Evolutionary conservation across 2,113 vertebrate genomes (phyloP).

Genomic region (Marmota flaviventris): DNA sequence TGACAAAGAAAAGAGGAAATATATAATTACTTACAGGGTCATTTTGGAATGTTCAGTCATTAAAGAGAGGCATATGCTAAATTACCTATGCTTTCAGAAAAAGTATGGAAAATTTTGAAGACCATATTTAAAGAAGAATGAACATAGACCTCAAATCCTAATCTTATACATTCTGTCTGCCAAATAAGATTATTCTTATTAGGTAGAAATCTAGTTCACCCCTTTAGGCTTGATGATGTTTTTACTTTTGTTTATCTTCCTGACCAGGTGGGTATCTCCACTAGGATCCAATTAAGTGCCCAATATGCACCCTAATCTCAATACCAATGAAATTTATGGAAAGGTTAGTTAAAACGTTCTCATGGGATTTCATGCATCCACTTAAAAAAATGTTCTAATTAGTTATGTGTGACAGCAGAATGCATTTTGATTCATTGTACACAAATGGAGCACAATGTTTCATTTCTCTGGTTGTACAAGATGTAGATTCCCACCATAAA

Average conservation of each 20-base stretch:
- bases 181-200: neutral
- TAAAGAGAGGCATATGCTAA: neutral
- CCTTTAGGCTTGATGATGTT: neutral
- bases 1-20: neutral
- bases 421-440: too few relatives aligned
- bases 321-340: neutral
- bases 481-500: too few relatives aligned
- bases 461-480: too few relatives aligned
- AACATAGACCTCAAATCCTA: neutral
- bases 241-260: neutral
- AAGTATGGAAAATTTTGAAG: neutral
- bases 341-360: neutral
- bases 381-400: neutral
- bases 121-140: neutral
- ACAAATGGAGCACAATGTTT: too few relatives aligned
- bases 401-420: too few relatives aligned
- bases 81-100: neutral
- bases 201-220: neutral
- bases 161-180: neutral
- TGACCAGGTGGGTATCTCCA: neutral
- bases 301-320: neutral
- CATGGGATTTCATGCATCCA: neutral
- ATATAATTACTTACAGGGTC: neutral
- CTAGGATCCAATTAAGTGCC: neutral
- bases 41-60: neutral